phyloP scores from a whole-genome alignment of 1,140 invertebrate species.

The Luehdorfia chinensis region DNA sequence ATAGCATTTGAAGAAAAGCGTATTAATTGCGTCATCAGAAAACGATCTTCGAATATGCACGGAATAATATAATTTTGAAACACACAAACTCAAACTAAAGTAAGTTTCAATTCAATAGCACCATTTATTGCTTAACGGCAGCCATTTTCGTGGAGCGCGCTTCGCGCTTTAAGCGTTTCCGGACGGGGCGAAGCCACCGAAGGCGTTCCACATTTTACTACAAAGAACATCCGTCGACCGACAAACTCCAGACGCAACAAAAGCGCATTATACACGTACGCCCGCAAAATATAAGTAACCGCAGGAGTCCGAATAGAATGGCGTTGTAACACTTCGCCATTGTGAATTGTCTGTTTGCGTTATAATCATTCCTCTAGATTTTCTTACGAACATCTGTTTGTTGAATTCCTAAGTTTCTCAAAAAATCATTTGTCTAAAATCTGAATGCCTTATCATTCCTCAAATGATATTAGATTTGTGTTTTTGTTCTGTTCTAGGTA shows the following conservation, averaged over 20 bases:
- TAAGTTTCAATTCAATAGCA: neutral
- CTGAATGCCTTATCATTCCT: no score
- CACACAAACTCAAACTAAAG: no score
- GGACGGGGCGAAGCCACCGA: constrained; percentile 1
- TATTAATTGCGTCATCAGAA: no score
- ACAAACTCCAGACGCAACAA: constrained; percentile 34
- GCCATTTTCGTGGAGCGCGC: constrained; percentile 11
- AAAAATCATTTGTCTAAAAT: no score
- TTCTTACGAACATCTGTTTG: no score
- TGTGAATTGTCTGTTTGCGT: constrained; percentile 4
- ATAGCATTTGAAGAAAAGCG: no score
- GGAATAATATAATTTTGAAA: no score
- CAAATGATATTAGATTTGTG: no score
- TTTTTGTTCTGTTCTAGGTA: no score
- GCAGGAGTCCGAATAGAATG: neutral
- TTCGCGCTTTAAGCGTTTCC: constrained; percentile 17
- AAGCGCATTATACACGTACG: constrained; percentile 14
- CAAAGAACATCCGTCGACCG: constrained; percentile 26
- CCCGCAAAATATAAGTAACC: neutral
- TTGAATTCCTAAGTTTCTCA: no score
- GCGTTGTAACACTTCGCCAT: neutral
- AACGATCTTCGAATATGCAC: no score
- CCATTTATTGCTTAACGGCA: constrained; percentile 6
- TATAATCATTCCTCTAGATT: no score
- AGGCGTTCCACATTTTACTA: constrained; percentile 18